phyloP scores from a whole-genome alignment of 1,140 invertebrate species.

The Planococcus citri region DNA sequence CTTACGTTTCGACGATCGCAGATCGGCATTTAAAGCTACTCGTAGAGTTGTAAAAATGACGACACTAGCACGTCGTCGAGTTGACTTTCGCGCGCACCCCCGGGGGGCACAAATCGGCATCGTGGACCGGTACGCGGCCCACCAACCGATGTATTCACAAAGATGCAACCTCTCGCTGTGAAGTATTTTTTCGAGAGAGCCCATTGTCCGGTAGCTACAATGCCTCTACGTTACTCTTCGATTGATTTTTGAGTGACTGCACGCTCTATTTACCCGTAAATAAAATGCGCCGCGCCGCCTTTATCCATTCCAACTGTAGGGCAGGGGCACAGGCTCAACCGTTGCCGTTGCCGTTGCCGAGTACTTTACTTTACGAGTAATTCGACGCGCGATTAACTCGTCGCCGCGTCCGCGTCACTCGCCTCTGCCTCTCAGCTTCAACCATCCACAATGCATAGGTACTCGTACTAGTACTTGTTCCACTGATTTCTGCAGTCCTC shows the following conservation, averaged over 20 bases:
- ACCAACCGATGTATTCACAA: slow-evolving; percentile 12
- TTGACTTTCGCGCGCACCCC: slow-evolving; percentile 13
- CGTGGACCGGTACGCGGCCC: not conserved
- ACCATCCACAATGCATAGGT: too few species aligned
- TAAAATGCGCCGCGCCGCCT: not conserved
- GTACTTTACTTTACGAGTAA: too few species aligned
- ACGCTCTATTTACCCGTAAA: slow-evolving; percentile 17
- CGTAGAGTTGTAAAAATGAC: not conserved
- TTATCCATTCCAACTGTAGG: not conserved
- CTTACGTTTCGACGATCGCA: not conserved
- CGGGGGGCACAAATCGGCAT: slow-evolving; percentile 1
- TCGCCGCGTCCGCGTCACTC: too few species aligned
- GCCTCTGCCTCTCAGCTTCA: too few species aligned
- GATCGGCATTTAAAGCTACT: not conserved
- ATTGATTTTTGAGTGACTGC: slow-evolving; percentile 17
- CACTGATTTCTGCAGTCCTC: too few species aligned
- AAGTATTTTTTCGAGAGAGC: slow-evolving; percentile 15
- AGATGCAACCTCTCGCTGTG: not conserved
- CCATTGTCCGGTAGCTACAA: slow-evolving; percentile 18
- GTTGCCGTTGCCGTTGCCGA: too few species aligned
- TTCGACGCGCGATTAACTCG: too few species aligned
- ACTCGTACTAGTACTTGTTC: too few species aligned
- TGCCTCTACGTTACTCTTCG: slow-evolving; percentile 14
- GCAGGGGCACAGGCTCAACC: too few species aligned
- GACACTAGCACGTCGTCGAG: too few species aligned